Evolutionary conservation across 2,113 vertebrate genomes (phyloP).

Genomic region (Porphyrio hochstetteri): DNA sequence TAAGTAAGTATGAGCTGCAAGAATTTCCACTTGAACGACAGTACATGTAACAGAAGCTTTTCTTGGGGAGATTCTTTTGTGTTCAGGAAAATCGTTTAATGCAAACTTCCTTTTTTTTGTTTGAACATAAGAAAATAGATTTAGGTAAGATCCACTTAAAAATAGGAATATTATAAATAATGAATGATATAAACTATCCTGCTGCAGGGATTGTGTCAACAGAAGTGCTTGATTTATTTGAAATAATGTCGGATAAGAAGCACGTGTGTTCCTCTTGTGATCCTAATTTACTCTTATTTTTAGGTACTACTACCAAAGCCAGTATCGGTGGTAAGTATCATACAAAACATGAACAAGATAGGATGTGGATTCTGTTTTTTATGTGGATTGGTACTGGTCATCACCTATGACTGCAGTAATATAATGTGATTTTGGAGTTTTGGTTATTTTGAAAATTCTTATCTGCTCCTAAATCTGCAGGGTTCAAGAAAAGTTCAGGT

Average conservation of each 20-base stretch:
- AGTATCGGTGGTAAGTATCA: conserved; percentile 49
- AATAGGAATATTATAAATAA: not conserved
- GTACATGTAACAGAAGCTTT: accelerated
- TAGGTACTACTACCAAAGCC: not conserved
- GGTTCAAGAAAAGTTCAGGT: not conserved
- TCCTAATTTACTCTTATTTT: not conserved
- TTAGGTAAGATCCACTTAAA: not conserved
- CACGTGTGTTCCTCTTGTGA: not conserved
- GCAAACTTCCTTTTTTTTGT: not conserved
- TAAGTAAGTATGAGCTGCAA: conserved; percentile 25
- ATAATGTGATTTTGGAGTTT: not conserved
- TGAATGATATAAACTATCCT: not conserved
- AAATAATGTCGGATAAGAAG: not conserved
- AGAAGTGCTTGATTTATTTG: not conserved
- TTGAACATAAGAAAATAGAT: not conserved
- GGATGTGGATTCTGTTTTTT: accelerated
- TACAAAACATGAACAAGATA: not conserved
- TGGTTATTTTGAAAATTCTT: not conserved
- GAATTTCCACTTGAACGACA: not conserved
- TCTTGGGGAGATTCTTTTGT: accelerated
- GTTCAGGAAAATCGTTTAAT: not conserved
- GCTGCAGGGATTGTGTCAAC: not conserved
- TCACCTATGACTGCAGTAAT: not conserved
- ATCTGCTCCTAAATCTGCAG: not conserved
- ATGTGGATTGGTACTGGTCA: not conserved